Evolutionary conservation across 2,113 vertebrate genomes (phyloP), one percentile per base, ranked within the genome.

Genomic region (Periophthalmus modestus): DNA sequence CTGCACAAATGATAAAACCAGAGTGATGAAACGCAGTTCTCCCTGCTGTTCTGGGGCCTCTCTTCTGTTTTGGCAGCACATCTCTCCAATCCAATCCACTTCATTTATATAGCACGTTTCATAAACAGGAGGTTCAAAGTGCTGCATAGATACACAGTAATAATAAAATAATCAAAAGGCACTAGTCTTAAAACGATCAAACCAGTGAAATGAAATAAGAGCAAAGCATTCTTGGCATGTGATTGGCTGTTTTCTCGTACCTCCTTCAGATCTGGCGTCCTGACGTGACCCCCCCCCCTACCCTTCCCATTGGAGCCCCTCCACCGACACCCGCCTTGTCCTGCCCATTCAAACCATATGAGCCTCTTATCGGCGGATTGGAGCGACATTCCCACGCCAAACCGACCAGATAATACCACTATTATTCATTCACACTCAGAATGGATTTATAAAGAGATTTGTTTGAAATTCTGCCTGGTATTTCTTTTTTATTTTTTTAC

Each of bases 191-290:
- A 43, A 39, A 43, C 7, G 10, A 43, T 43, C 7, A 6, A 43
- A 43, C 39, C 10, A 10, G 39, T 43, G 0, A 43, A 43, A 43
- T 43, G 39, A 43, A 43, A 43, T 10, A 43, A 43, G 39, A 43
- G 7, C 39, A 9, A 43, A 43, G 39, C 39, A 43, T 43, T 43
- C 10, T 9, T 43, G 43, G 52, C 58, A 57, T 61, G 68, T 62
- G 76, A 77, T 79, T 74, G 74, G 63, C 66, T 72, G 68, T 76
- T 83, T 74, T 80, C 73, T 70, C 24, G 55, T 67, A 73, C 79
- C 77, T 77, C 69, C 81, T 72, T 58, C 79, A 43, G 62, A 52
- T 18, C 50, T 59, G 50, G 66, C 75, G 50, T 47, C 50, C 74
- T 71, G 71, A 81, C 75, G 69, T 55, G 66, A 71, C 63, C 74